Percentiles rank a stretch among this genome's conserved stretches.
phyloP scores from a whole-genome alignment of 2,797 vertebrate species.

The Nannoperca australis region DNA sequence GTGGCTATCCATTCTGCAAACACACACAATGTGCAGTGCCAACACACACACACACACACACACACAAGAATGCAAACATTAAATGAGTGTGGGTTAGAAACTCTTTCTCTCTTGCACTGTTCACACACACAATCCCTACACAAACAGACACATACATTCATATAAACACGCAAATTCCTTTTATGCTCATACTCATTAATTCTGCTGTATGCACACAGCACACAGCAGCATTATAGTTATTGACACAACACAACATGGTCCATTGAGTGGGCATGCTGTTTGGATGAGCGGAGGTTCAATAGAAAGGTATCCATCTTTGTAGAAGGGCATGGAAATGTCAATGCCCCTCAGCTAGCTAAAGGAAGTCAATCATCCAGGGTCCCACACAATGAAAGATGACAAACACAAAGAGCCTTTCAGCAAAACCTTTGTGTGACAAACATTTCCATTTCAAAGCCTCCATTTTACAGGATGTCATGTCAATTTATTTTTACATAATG shows the following conservation, averaged over 20 bases:
- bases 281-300: constrained; percentile 57
- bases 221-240: constrained; percentile 33
- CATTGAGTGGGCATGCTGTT: constrained; percentile 61
- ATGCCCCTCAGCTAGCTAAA: constrained; percentile 65
- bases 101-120: neutral
- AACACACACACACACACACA: constrained; percentile 4
- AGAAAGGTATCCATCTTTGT: constrained; percentile 70
- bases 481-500: constrained; percentile 71
- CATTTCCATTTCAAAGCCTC: constrained; percentile 74
- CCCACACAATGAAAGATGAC: constrained; percentile 64
- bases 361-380: constrained; percentile 73
- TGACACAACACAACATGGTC: constrained; percentile 60
- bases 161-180: constrained; percentile 8
- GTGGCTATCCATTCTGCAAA: constrained; percentile 13
- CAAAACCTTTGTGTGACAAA: constrained; percentile 69
- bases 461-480: constrained; percentile 62
- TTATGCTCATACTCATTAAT: constrained; percentile 11
- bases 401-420: constrained; percentile 72
- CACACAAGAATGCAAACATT: constrained; percentile 4
- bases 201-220: constrained; percentile 2
- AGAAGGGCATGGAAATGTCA: constrained; percentile 75
- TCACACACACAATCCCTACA: neutral
- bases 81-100: neutral
- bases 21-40: constrained; percentile 1
- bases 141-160: constrained; percentile 7